Evolutionary conservation across 2,113 vertebrate species (phyloP), one percentile per base, ranked within the genome.

Genomic region (Electrona antarctica): DNA sequence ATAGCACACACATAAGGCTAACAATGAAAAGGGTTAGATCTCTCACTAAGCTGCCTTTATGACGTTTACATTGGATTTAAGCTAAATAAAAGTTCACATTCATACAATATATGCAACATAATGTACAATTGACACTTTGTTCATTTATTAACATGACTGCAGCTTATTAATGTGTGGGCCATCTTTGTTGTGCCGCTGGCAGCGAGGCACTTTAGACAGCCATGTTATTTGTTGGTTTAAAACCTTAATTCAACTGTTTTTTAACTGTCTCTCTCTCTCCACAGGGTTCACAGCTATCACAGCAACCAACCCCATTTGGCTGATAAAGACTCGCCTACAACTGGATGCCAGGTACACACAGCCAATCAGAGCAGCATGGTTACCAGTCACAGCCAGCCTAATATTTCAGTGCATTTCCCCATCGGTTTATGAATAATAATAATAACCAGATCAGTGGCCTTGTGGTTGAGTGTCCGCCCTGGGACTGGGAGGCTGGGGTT

Each of bases 211-310:
- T 12, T 29, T 51, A 45, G 28, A 49, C 13, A 7, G 11, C 29
- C 52, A 21, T 52, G 5, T 7, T 7, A 11, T 67, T 67, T 63
- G 14, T 55, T 6, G 7, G 61, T 63, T 67, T 51, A 47, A 14
- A 33, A 9, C 65, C 66, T 52, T 76, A 60, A 77, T 15, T 58
- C 9, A 59, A 54, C 71, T 77, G 52, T 7, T 9, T 9, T 48
- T 15, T 60, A 7, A 84, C 64, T 4, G 3, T 47, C 29, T 52
- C 57, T 67, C 93, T 92, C 84, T 79, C 89, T 90, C 73, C 88
- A 63, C 94, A 99, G 98, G 98, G 92, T 99, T 99, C 90, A 98
- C 96, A 75, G 96, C 97, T 1, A 99, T 98, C 87, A 99, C 98
- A 46, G 94, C 94, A 8, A 99, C 97, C 85, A 99, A 99, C 91